These are phyloP conservation scores for Diceros bicornis DNA, from an alignment of 2,797 vertebrate species.

Conservation along the genomic window DNA sequence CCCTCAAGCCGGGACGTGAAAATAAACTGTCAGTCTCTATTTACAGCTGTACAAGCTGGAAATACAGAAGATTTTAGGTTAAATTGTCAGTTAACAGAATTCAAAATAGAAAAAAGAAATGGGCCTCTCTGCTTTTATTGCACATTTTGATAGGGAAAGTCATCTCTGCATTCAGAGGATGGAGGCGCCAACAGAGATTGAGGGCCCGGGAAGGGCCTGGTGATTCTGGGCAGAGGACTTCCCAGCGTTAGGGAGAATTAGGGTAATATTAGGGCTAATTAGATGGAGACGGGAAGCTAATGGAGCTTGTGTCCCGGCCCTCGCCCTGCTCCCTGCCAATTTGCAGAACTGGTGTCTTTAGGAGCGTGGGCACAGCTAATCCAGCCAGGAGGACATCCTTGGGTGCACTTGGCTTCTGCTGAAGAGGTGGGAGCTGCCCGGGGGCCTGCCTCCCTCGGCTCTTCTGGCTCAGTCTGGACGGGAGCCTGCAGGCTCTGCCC, in stretches of 20 bases:
- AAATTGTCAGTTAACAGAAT: slow-evolving; percentile 93
- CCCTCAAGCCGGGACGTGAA: slow-evolving; percentile 83
- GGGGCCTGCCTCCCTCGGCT: not conserved
- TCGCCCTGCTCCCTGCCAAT: not conserved
- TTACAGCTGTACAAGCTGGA: slow-evolving; percentile 90
- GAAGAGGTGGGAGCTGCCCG: not conserved
- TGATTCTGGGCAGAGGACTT: not conserved
- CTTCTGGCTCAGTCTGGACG: not conserved
- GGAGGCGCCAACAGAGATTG: slow-evolving; percentile 48
- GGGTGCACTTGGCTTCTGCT: not conserved
- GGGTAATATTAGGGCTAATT: slow-evolving; percentile 49
- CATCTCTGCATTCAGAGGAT: slow-evolving; percentile 76
- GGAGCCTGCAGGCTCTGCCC: not conserved
- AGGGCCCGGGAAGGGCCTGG: not conserved
- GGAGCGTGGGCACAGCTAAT: not conserved
- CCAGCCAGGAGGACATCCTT: not conserved
- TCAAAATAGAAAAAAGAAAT: slow-evolving; percentile 90
- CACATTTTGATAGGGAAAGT: slow-evolving; percentile 83
- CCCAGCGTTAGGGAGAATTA: not conserved
- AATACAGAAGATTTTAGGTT: slow-evolving; percentile 91
- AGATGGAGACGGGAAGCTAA: slow-evolving; percentile 48
- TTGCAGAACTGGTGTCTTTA: not conserved
- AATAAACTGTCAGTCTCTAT: slow-evolving; percentile 94
- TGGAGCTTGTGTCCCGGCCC: not conserved
- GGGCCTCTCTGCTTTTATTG: slow-evolving; percentile 87